Percentiles rank a stretch among this genome's conserved stretches.
These are phyloP conservation scores for Pachyseris speciosa DNA, from an alignment of 64 coral and sea anemone species.

Conservation along the genomic window DNA sequence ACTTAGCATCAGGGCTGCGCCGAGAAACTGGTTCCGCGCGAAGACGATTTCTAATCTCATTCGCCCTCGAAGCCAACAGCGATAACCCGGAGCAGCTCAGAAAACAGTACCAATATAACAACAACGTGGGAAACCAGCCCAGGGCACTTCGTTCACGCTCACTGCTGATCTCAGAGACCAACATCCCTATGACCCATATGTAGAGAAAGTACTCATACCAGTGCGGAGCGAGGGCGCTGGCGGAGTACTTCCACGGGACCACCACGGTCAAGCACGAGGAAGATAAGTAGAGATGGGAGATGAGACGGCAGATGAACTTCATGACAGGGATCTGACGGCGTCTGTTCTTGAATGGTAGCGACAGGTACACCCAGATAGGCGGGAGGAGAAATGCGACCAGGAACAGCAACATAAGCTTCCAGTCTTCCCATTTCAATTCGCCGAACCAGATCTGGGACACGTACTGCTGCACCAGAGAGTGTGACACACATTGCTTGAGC, in stretches of 20 bases:
- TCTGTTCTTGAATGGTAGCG: conserved; percentile 86
- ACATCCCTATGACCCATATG: conserved; percentile 85
- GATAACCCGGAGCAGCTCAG: conserved; percentile 41
- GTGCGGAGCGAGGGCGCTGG: conserved; percentile 55
- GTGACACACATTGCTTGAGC: conserved; percentile 89
- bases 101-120: conserved; percentile 34
- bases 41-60: conserved; percentile 58
- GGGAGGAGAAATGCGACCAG: conserved; percentile 77
- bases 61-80: conserved; percentile 19
- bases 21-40: conserved; percentile 83
- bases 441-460: conserved; percentile 94
- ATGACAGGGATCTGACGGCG: conserved; percentile 92
- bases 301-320: conserved; percentile 96
- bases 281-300: conserved; percentile 92
- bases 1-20: conserved; percentile 70
- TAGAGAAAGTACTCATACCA: conserved; percentile 88
- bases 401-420: conserved; percentile 90
- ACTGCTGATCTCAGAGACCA: conserved; percentile 81
- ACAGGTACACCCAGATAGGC: conserved; percentile 88
- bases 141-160: conserved; percentile 69
- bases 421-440: conserved; percentile 77
- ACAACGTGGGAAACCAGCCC: conserved; percentile 84
- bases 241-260: conserved; percentile 84
- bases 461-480: conserved; percentile 85
- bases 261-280: conserved; percentile 79